Base-by-base conservation (phyloP, 2,113 vertebrate species). In the Heliornis fulica region DNA sequence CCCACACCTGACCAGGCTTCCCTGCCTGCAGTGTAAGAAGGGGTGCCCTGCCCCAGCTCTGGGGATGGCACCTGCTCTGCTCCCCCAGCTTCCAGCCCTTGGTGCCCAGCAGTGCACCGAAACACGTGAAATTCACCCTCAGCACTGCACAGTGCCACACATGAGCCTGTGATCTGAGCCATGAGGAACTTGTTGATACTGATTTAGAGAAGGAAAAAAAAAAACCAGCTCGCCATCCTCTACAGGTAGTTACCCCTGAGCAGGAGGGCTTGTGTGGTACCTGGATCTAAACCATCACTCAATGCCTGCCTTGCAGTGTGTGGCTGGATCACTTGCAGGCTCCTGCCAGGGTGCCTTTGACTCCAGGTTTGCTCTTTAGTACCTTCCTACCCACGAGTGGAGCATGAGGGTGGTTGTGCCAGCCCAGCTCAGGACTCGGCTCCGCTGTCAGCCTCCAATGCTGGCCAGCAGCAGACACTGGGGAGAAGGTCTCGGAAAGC, bases 1-100 rank as follows among this genome's bases (percentile, higher is more conserved):
- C n/a, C 51, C 7, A 2, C 0, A 1, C 2, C 19, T 0, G 7
- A 15, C 17, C 46, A 25, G 70, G n/a, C 74, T 70, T 79, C 68
- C 6, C 32, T 38, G 60, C 17, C 36, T 21, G 45, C 51, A 48
- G 59, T 3, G 2, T 17, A 16, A 54, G 56, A 38, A 56, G 19
- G 40, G 34, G 16, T 68, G 34, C 16, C n/a, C 54, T 51, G 66
- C 12, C 43, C 4, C 4, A 21, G 26, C 40, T 56, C 36, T 5
- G 3, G 23, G 46, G 40, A 3, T 11, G 23, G 25, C 4, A 71
- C 41, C 19, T 61, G 53, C 22, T 36, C 34, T 53, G 41, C 5
- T 59, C 16, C 46, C 21, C 41, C 43, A 57, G 50, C 28, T 36
- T 11, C 38, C 46, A 86, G 63, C 59, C 25, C 56, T 32, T 0